phyloP scores from a whole-genome alignment of 1,140 invertebrate genomes.

The Listronotus bonariensis region DNA sequence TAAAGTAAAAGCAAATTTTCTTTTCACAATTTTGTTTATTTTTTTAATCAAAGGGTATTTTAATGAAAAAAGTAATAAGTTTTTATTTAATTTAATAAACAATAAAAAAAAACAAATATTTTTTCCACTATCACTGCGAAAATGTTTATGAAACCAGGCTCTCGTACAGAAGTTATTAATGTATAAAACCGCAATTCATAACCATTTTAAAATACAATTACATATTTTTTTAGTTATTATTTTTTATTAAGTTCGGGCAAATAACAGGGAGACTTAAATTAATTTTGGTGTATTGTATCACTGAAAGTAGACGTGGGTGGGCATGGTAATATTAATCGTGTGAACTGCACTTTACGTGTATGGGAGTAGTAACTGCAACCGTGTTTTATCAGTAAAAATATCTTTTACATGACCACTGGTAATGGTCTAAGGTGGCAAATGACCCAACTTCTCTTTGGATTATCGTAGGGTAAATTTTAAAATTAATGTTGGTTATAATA shows the following conservation, averaged over 20 bases:
- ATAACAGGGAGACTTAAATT: constrained; percentile 4
- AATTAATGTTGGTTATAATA: background rate
- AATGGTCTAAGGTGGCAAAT: constrained; percentile 9
- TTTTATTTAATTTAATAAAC: no score
- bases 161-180: no score
- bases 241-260: background rate
- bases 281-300: constrained; percentile 9
- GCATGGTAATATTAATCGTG: constrained; percentile 3
- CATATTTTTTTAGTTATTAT: no score
- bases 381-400: constrained; percentile 7
- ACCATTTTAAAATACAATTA: no score
- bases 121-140: no score
- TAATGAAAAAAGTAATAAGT: no score
- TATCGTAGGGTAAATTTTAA: background rate
- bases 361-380: constrained; percentile 10
- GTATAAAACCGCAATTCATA: no score
- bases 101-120: no score
- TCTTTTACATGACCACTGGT: constrained; percentile 12
- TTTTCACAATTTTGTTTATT: no score
- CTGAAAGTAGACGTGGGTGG: background rate
- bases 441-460: background rate
- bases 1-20: no score
- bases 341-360: constrained; percentile 17
- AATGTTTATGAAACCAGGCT: no score
- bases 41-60: no score